Base-by-base conservation (phyloP, 1,140 invertebrate genomes). In the Caenorhabditis remanei region DNA sequence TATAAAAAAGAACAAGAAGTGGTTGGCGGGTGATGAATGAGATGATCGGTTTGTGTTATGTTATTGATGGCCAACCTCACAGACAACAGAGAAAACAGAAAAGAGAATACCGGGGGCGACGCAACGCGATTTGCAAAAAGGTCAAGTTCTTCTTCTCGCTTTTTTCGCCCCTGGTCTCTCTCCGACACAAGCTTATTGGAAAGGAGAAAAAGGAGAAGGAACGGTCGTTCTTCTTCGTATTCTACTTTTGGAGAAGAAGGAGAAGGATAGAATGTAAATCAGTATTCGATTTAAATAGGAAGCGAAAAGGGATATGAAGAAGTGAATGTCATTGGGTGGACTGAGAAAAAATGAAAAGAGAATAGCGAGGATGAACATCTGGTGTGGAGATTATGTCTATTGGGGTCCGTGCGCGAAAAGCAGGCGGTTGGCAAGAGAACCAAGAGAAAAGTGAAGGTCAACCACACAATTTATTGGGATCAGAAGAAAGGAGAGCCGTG, bases 141-240 rank as follows among this genome's bases (percentile, higher is more conserved):
- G 65, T 71, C 65, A 71, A 71, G 65, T 71, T 71, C 65, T 71
- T 71, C 65, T 71, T 71, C 65, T 71, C 65, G 65, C 65, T 71
- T 71, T 71, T 71, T 71, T 71, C 41, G 4, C 11, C 41, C 65
- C 65, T 71, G 41, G 32, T 32, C 32, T 71, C 41, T 46, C 61
- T 19, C 21, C 16, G 40, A 41, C 40, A 46, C 65, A 71, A 71
- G 65, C 65, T 71, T 71, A 46, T 71, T 71, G 61, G 61, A 71
- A 46, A 71, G 14, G 14, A 24, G 21, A 71, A 67, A 6, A 8
- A 43, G 21, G 19, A 71, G 65, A 63, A 13, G 65, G 65, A 71
- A 71, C 61, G 61, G 24, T 63, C 61, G 61, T 63, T 63, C 61
- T 32, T 53, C 11, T 53, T 53, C 16, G 8, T 32, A 63, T 32